Evolutionary conservation across 2,113 vertebrate species (phyloP).

Genomic region (Gobiocypris rarus): DNA sequence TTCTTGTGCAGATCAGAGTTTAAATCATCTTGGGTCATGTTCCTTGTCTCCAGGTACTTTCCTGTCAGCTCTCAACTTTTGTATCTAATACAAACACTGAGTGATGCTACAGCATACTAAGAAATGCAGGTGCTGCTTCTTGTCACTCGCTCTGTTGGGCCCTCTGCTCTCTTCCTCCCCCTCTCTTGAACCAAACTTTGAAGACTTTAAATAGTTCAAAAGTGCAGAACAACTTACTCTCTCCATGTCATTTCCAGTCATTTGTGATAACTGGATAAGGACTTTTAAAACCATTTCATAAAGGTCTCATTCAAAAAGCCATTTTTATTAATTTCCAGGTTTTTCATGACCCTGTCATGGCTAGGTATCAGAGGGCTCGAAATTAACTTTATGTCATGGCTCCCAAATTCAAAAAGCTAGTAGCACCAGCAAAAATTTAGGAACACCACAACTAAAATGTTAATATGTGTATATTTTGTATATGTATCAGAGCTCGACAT

Average conservation of each 20-base stretch:
- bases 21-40: background rate
- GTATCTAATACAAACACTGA: slow-evolving; percentile 1
- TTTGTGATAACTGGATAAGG: background rate
- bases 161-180: background rate
- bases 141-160: background rate
- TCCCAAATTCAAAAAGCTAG: too few relatives aligned
- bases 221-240: background rate
- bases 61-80: background rate
- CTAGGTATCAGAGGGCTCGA: too few relatives aligned
- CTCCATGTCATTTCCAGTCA: background rate
- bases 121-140: background rate
- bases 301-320: background rate
- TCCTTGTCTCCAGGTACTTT: background rate
- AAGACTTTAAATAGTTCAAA: slow-evolving; percentile 11
- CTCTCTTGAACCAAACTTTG: background rate
- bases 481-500: too few relatives aligned
- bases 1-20: background rate
- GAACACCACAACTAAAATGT: too few relatives aligned
- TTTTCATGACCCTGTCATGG: background rate
- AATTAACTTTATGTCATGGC: too few relatives aligned
- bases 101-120: slow-evolving; percentile 10
- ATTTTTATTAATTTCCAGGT: background rate
- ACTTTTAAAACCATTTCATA: background rate
- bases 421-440: too few relatives aligned
- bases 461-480: too few relatives aligned